These are phyloP conservation scores for Phalacrocorax brasilianus DNA, from an alignment of 2,113 vertebrate species.

Conservation along the genomic window DNA sequence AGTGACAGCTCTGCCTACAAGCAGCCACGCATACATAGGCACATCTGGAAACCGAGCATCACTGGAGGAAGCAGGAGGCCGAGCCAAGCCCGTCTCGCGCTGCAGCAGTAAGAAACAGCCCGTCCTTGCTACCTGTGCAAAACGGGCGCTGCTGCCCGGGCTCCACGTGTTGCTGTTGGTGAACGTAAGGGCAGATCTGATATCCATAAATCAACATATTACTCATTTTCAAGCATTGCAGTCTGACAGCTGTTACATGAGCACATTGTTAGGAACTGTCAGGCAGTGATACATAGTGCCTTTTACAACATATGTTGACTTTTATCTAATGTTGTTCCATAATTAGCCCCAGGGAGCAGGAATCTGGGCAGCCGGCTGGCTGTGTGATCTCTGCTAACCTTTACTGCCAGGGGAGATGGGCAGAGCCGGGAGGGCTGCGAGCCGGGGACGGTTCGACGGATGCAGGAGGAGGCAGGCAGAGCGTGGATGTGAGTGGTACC, in stretches of 20 bases:
- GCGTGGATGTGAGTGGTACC: background rate
- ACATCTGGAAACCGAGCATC: background rate
- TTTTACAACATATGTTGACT: slow-evolving; percentile 86
- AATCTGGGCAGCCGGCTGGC: slow-evolving; percentile 73
- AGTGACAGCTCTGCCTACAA: rapidly evolving
- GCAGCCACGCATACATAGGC: rapidly evolving
- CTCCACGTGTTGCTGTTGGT: background rate
- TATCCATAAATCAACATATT: slow-evolving; percentile 85
- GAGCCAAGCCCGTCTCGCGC: background rate
- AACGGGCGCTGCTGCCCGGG: background rate
- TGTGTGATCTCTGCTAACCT: slow-evolving; percentile 73
- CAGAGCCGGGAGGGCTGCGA: background rate
- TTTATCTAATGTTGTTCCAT: slow-evolving; percentile 82
- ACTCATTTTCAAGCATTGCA: slow-evolving; percentile 73
- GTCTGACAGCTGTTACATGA: slow-evolving; percentile 82
- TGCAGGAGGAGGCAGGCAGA: background rate
- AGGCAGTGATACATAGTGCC: slow-evolving; percentile 77
- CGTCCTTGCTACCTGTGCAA: background rate
- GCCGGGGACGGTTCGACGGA: background rate
- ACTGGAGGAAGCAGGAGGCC: background rate
- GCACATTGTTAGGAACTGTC: slow-evolving; percentile 83
- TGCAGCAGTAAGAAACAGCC: background rate
- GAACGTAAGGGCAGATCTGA: slow-evolving; percentile 69
- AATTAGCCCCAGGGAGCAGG: slow-evolving; percentile 78
- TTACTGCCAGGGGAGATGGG: slow-evolving; percentile 49